Evolutionary conservation across 2,797 vertebrate genomes (phyloP).

Genomic region (Rallus crepitans): DNA sequence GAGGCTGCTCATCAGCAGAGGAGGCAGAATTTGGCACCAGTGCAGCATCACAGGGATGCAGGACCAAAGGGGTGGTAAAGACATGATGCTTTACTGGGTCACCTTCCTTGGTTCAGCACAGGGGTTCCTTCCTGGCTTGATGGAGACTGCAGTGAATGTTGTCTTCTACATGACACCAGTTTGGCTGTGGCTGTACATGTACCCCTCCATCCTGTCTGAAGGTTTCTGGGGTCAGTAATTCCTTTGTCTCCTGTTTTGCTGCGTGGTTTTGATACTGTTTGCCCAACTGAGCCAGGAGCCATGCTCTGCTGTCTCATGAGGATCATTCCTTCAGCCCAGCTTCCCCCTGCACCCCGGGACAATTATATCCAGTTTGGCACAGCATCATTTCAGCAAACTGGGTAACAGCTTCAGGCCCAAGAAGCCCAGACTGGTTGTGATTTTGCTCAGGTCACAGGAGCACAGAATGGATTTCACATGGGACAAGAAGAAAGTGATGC

Average conservation of each 20-base stretch:
- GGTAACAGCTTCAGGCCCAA: neutral
- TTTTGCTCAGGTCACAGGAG: neutral
- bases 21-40: neutral
- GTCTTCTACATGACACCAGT: neutral
- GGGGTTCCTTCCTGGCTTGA: neutral
- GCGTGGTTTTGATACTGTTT: neutral
- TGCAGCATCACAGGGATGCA: neutral
- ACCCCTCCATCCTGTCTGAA: neutral
- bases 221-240: neutral
- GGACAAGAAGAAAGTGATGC: neutral
- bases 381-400: neutral
- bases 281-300: neutral
- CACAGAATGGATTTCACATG: neutral
- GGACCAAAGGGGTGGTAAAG: neutral
- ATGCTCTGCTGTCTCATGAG: neutral
- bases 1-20: neutral
- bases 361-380: neutral
- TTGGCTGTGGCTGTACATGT: neutral
- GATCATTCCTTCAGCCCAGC: neutral
- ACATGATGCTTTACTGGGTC: neutral
- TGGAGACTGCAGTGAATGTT: neutral
- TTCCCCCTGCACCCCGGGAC: neutral
- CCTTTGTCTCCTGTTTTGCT: neutral
- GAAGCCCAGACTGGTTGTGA: neutral
- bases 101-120: accelerated